Base-by-base conservation (phyloP, 2,113 vertebrate genomes). In the Microcebus murinus region DNA sequence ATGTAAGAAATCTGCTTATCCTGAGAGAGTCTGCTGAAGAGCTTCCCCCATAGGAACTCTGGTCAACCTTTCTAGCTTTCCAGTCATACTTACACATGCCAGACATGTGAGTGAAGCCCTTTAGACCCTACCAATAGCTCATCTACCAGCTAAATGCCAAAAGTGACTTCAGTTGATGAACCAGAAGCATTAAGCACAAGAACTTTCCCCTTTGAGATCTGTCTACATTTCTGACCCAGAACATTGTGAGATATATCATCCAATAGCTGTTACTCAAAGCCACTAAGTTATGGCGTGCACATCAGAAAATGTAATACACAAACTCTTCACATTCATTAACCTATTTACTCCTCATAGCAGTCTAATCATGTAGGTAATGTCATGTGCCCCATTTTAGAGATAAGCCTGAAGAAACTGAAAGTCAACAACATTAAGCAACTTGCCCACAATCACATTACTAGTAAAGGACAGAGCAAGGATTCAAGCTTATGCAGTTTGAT, bases 181-280 rank as follows among this genome's bases (percentile, higher is more conserved):
- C 79, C 4, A 57, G 31, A 79, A 84, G 34, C 34, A 84, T 45
- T 73, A 90, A 81, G 20, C 17, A 71, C 31, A 77, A 17, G 42
- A 79, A 18, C 8, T 68, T 18, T 5, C 27, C n/a, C 39, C 20
- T 1, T 25, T 86, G 15, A 90, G 20, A 55, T 71, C 15, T 86
- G 42, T 15, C 50, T 67, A 34, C 4, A 45, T 59, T 76, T 39
- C 36, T 86, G 48, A 95, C 8, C 21, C 31, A 94, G 39, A 81
- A 50, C 95, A 61, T 36, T 94, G 36, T 39, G 21, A 55, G 34
- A 52, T 25, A 52, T 21, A 29, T 59, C 20, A 85, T 59, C 57
- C 87, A 93, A 92, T 61, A 3, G 8, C 31, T 57, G 23, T 36
- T 87, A 96, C 92, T 77, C 27, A 90, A 92, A 92, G 14, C 55